Evolutionary conservation across 1,140 invertebrate genomes (phyloP).

Genomic region (Adelges cooleyi): DNA sequence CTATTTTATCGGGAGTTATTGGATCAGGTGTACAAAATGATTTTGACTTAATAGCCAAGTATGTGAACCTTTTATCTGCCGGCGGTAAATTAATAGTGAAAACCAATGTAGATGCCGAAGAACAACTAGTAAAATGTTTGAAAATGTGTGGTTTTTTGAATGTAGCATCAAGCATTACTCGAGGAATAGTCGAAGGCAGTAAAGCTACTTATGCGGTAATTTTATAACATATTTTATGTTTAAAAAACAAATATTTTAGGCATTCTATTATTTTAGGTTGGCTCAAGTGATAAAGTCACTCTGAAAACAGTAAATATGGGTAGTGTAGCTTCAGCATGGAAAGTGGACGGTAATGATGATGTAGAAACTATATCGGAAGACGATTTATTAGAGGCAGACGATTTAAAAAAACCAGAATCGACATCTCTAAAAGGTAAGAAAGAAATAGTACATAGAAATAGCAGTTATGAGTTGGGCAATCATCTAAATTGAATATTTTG

Average conservation of each 20-base stretch:
- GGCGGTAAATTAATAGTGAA: background rate
- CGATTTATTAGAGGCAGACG: slow-evolving; percentile 76
- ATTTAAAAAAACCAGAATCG: slow-evolving; percentile 73
- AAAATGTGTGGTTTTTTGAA: background rate
- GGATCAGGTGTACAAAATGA: background rate
- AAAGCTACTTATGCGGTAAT: background rate
- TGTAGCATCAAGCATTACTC: background rate
- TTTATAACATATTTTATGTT: background rate
- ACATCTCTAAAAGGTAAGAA: slow-evolving; percentile 65
- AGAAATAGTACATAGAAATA: too few species aligned
- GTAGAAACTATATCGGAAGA: slow-evolving; percentile 78
- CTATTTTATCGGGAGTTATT: background rate
- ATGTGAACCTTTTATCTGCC: background rate
- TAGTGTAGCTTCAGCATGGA: slow-evolving; percentile 55
- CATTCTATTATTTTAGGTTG: slow-evolving; percentile 42
- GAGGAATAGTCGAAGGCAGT: background rate
- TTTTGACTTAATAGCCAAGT: background rate
- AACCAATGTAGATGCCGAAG: background rate
- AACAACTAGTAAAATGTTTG: background rate
- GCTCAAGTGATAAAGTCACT: slow-evolving; percentile 47
- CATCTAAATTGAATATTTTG: too few species aligned
- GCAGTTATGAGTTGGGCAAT: too few species aligned
- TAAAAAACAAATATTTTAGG: background rate
- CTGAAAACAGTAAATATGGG: slow-evolving; percentile 42
- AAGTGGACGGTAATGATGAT: slow-evolving; percentile 52